These are phyloP conservation scores for Acanthoscelides obtectus DNA, from an alignment of 2,888 invertebrate species.

Conservation along the genomic window DNA sequence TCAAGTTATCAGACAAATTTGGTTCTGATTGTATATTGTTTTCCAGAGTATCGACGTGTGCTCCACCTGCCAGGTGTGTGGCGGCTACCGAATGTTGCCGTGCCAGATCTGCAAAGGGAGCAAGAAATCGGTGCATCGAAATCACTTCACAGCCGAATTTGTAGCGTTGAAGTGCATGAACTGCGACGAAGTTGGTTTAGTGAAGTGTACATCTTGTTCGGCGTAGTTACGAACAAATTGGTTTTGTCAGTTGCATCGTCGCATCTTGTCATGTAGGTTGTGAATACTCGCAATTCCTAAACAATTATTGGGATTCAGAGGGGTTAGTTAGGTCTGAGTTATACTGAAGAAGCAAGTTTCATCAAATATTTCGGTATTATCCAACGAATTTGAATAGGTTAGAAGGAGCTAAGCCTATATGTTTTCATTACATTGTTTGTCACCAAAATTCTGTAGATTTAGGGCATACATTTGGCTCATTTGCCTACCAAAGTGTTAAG, in stretches of 20 bases:
- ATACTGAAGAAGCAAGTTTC: too few relatives aligned
- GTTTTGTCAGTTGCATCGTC: not conserved
- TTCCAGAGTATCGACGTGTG: slow-evolving; percentile 75
- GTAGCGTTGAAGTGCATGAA: slow-evolving; percentile 92
- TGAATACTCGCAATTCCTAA: too few relatives aligned
- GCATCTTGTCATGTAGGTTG: not conserved
- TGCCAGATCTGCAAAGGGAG: slow-evolving; percentile 92
- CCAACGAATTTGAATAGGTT: too few relatives aligned
- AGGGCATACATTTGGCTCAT: too few relatives aligned
- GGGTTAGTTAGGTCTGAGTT: too few relatives aligned
- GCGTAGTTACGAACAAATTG: not conserved
- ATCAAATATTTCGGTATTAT: too few relatives aligned
- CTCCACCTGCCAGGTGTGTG: slow-evolving; percentile 82
- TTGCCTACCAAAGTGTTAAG: too few relatives aligned
- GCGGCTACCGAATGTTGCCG: slow-evolving; percentile 86
- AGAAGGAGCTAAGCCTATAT: too few relatives aligned
- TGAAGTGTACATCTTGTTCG: slow-evolving; percentile 83
- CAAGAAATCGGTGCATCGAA: slow-evolving; percentile 91
- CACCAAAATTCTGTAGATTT: too few relatives aligned
- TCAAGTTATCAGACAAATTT: too few relatives aligned
- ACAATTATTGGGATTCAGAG: too few relatives aligned
- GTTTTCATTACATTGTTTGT: too few relatives aligned
- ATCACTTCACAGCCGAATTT: slow-evolving; percentile 91
- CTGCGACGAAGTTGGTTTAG: slow-evolving; percentile 92
- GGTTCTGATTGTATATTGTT: slow-evolving; percentile 28